A percentile compares a stretch with the other conserved stretches of the same genome.
Conservation (phyloP, 2,113 vertebrate species). For the Barbus barbus region DNA sequence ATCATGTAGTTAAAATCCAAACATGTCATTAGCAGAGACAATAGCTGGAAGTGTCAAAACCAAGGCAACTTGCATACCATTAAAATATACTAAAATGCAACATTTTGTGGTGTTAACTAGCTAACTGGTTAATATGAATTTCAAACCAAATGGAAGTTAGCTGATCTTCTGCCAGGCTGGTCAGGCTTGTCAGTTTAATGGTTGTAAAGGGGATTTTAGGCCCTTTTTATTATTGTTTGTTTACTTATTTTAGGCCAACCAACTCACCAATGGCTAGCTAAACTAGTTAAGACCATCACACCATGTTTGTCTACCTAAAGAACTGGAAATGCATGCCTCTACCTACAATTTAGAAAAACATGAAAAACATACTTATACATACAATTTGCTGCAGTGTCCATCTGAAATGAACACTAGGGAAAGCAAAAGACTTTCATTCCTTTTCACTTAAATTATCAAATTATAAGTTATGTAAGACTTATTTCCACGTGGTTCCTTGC, state of each 20-base stretch:
- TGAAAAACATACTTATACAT: too few relatives aligned
- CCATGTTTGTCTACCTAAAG: background rate
- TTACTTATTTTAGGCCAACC: too few relatives aligned
- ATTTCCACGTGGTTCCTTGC: too few relatives aligned
- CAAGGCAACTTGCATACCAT: background rate
- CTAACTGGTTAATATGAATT: background rate
- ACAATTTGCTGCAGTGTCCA: too few relatives aligned
- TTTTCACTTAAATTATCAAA: too few relatives aligned
- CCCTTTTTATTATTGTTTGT: background rate
- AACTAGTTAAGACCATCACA: background rate
- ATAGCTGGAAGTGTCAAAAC: slow-evolving; percentile 7
- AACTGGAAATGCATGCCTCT: too few relatives aligned
- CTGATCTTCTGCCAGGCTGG: background rate
- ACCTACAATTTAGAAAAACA: too few relatives aligned
- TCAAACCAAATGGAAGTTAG: background rate
- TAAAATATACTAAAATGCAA: background rate
- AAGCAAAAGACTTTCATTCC: too few relatives aligned
- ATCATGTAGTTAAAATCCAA: slow-evolving; percentile 11
- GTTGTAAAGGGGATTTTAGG: background rate
- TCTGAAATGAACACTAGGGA: too few relatives aligned
- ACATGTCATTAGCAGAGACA: background rate
- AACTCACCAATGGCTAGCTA: too few relatives aligned
- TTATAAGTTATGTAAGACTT: too few relatives aligned
- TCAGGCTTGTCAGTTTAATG: background rate
- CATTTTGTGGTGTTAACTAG: background rate